A percentile compares a stretch with the other conserved stretches of the same genome.
Evolutionary conservation across 2,888 invertebrate species (phyloP).

Genomic region (Cylindroiulus punctatus): DNA sequence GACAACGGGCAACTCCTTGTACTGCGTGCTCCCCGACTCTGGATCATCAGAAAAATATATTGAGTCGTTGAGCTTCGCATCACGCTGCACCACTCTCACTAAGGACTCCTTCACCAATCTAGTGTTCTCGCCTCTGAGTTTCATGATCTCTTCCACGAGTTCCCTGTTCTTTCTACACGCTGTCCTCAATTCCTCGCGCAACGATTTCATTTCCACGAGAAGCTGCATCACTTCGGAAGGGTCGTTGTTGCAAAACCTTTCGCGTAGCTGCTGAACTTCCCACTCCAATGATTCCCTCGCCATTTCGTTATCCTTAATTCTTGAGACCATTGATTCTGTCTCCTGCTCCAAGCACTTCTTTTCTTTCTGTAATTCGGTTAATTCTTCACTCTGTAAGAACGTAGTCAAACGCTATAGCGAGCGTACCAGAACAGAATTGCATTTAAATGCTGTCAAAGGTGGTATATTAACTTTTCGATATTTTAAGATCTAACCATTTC

Average conservation of each 20-base stretch:
- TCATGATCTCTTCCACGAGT: conserved; percentile 52
- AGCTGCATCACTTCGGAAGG: conserved; percentile 55
- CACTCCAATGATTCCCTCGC: conserved; percentile 51
- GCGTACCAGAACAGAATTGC: too few species aligned
- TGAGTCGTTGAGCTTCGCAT: neutral
- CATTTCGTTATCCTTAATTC: conserved; percentile 48
- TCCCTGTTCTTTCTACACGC: conserved; percentile 51
- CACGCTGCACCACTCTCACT: neutral
- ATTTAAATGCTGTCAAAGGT: too few species aligned
- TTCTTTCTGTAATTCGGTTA: conserved; percentile 43
- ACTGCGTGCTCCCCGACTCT: conserved; percentile 53
- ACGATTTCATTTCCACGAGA: conserved; percentile 54
- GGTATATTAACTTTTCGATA: too few species aligned
- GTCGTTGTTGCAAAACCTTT: conserved; percentile 53
- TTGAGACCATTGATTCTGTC: conserved; percentile 11
- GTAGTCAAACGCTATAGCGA: too few species aligned
- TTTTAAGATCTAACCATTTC: conserved; percentile 42
- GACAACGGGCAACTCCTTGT: neutral
- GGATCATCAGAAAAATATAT: conserved; percentile 51
- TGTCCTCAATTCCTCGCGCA: conserved; percentile 48
- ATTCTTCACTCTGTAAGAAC: conserved; percentile 37
- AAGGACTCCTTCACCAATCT: conserved; percentile 17
- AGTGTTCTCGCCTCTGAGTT: conserved; percentile 55
- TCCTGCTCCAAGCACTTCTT: conserved; percentile 27
- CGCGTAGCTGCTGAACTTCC: conserved; percentile 55